Conservation (phyloP, 2,113 vertebrate genomes). For the Brevimyrus niger region DNA sequence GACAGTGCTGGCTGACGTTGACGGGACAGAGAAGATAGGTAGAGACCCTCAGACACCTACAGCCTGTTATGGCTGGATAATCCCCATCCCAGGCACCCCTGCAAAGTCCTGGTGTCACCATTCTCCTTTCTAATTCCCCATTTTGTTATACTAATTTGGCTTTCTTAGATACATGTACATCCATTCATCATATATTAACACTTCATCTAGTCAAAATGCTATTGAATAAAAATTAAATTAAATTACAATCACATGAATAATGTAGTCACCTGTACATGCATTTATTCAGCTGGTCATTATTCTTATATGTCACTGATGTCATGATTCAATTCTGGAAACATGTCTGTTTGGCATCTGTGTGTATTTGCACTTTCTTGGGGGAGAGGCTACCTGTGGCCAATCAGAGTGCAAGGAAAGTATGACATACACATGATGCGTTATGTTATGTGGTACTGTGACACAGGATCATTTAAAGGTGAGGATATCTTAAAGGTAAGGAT, state of each 20-base stretch:
- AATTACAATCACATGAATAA: neutral
- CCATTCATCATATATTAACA: neutral
- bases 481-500: neutral
- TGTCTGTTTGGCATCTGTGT: neutral
- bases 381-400: neutral
- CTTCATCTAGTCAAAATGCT: neutral
- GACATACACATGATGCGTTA: neutral
- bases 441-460: neutral
- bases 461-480: neutral
- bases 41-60: neutral
- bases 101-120: neutral
- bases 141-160: neutral
- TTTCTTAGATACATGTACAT: neutral
- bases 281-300: neutral
- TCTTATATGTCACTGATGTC: neutral
- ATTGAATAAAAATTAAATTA: neutral
- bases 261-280: neutral
- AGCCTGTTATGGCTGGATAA: neutral
- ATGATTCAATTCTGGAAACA: neutral
- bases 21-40: conserved; percentile 62
- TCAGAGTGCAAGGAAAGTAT: neutral
- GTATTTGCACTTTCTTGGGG: neutral
- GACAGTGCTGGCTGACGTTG: conserved; percentile 57
- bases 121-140: neutral
- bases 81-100: neutral